These are phyloP conservation scores for Haliclona indistincta DNA, from an alignment of 37 sponge, comb jelly and placozoan species.

Conservation along the genomic window DNA sequence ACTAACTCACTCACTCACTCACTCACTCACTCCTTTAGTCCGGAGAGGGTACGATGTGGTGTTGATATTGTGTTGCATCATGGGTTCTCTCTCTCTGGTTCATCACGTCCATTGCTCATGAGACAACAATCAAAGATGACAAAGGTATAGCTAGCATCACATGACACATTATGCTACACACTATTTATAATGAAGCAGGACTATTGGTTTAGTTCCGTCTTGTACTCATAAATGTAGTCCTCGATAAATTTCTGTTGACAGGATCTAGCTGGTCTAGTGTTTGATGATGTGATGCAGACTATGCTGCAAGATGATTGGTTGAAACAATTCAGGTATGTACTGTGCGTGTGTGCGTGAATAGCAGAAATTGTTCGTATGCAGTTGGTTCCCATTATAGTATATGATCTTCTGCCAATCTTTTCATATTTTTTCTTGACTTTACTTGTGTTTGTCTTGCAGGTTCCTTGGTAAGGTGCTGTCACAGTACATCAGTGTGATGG, in stretches of 20 bases:
- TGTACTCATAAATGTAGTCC: not conserved
- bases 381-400: not conserved
- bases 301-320: conserved; percentile 50
- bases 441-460: conserved; percentile 17
- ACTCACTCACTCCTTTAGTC: no score
- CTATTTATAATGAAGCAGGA: not conserved
- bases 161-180: not conserved
- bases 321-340: conserved; percentile 79
- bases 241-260: not conserved
- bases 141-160: conserved; percentile 26
- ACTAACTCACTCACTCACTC: no score
- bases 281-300: conserved; percentile 61
- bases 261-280: conserved; percentile 83
- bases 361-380: not conserved
- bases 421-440: not conserved
- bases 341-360: no score
- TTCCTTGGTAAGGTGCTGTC: conserved; percentile 79
- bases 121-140: conserved; percentile 64
- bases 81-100: conserved; percentile 42
- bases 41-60: conserved; percentile 68
- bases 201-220: not conserved
- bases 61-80: conserved; percentile 69
- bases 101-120: conserved; percentile 20
- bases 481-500: conserved; percentile 64
- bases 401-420: not conserved